phyloP scores from a whole-genome alignment of 2,797 vertebrate species.

The Prunella strophiata region DNA sequence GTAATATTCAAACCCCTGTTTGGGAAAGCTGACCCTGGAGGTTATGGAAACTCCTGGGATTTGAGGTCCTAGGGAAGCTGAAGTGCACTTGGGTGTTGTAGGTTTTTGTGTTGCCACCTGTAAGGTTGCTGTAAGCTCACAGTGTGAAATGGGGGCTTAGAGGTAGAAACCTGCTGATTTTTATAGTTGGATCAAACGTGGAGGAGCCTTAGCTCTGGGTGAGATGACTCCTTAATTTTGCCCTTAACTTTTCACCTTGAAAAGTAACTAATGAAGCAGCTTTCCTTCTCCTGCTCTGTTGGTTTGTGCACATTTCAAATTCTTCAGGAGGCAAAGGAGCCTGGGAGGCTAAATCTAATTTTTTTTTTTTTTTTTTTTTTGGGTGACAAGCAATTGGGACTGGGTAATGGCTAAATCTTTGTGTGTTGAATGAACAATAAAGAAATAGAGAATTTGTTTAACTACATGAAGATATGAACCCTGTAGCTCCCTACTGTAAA shows the following conservation, averaged over 20 bases:
- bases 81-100: neutral
- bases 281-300: neutral
- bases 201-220: neutral
- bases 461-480: neutral
- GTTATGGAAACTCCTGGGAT: neutral
- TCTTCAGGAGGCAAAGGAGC: neutral
- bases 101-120: neutral
- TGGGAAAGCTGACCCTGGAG: neutral
- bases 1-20: neutral
- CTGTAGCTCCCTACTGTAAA: neutral
- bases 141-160: neutral
- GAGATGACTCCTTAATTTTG: neutral
- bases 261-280: neutral
- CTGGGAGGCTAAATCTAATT: accelerated
- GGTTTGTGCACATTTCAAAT: neutral
- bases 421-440: slow-evolving; percentile 20
- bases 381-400: neutral
- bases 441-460: slow-evolving; percentile 20
- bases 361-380: neutral
- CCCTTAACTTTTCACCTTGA: neutral
- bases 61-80: neutral
- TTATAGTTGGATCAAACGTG: neutral
- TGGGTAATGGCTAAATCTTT: neutral
- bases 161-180: neutral
- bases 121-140: neutral